Percentiles rank a stretch among this genome's conserved stretches.
Conservation (phyloP, 2,888 invertebrate genomes). For the Agrilus cyanescens region DNA sequence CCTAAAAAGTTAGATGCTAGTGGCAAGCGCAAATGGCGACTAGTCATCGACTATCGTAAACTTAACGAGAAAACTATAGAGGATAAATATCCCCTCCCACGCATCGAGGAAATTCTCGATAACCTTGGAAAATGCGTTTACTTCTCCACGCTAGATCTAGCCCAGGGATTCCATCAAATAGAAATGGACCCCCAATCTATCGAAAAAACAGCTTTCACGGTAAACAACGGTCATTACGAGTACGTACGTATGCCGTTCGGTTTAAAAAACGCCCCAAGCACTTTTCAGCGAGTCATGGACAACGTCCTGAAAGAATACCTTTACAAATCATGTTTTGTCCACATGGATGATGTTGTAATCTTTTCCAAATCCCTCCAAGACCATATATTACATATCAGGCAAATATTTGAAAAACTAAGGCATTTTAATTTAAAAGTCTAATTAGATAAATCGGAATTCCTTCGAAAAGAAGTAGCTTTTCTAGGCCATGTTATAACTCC, state of each 20-base stretch:
- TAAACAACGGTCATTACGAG: constrained; percentile 17
- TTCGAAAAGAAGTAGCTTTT: constrained; percentile 5
- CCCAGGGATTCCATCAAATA: constrained; percentile 19
- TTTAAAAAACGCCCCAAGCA: constrained; percentile 19
- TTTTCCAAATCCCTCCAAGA: constrained; percentile 15
- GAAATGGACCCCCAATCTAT: no score
- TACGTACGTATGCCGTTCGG: no score
- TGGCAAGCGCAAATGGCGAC: constrained; percentile 4
- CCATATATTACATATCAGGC: constrained; percentile 11
- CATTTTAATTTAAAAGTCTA: constrained; percentile 14
- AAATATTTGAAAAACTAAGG: constrained; percentile 13
- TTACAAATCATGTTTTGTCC: constrained; percentile 14
- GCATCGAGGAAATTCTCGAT: constrained; percentile 16
- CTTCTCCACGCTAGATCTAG: constrained; percentile 15
- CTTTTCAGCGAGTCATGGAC: constrained; percentile 21
- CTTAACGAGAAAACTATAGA: constrained; percentile 9
- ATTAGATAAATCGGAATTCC: constrained; percentile 6
- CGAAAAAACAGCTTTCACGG: constrained; percentile 20
- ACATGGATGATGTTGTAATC: constrained; percentile 17
- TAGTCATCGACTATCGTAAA: constrained; percentile 9
- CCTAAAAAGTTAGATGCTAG: constrained; percentile 4
- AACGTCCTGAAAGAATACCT: constrained; percentile 13
- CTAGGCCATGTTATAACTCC: constrained; percentile 9
- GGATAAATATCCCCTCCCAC: constrained; percentile 12
- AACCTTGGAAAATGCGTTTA: constrained; percentile 14